Conservation (phyloP, 2,113 vertebrate species). For the Phainopepla nitens region DNA sequence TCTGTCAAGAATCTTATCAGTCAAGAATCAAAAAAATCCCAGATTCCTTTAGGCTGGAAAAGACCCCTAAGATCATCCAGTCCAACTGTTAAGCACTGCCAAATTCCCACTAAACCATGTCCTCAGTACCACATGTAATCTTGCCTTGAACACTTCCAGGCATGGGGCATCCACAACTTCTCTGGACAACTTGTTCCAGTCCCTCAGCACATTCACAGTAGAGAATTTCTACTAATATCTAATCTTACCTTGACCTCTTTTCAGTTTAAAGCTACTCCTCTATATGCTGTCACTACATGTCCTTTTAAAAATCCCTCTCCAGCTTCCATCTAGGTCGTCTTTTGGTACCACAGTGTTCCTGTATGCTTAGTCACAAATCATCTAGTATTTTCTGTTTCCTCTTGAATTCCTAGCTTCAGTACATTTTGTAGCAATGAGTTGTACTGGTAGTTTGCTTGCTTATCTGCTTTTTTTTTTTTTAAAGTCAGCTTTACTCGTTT, state of each 20-base stretch:
- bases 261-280: neutral
- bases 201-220: neutral
- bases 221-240: neutral
- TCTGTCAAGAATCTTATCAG: neutral
- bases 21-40: neutral
- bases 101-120: neutral
- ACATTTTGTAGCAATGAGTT: neutral
- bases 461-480: neutral
- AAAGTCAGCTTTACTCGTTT: neutral
- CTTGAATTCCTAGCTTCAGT: neutral
- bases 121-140: neutral
- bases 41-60: neutral
- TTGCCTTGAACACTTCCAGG: neutral
- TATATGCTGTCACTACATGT: neutral
- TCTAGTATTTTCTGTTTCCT: neutral
- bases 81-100: neutral
- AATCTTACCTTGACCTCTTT: neutral
- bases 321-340: fast-evolving
- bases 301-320: neutral
- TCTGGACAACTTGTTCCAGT: neutral
- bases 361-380: neutral
- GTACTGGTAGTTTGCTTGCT: neutral
- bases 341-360: neutral
- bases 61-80: neutral
- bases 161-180: neutral